Evolutionary conservation across 2,888 invertebrate genomes (phyloP).

Genomic region (Polyommatus iphigenia): DNA sequence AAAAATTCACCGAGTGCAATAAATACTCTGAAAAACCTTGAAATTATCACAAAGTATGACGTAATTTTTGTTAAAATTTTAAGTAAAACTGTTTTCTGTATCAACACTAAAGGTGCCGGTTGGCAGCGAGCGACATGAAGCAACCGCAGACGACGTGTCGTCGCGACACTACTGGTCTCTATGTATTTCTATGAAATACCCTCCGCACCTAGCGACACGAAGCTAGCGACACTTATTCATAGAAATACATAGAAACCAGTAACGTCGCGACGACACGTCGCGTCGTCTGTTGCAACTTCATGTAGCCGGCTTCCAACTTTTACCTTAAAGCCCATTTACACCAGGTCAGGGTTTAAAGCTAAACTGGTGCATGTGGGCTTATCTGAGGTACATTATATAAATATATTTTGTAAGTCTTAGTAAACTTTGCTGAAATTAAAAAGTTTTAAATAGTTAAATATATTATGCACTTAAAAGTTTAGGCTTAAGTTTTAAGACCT

Average conservation of each 20-base stretch:
- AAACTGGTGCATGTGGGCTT: not conserved
- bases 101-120: not conserved
- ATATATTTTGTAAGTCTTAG: not conserved
- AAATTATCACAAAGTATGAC: conserved; percentile 27
- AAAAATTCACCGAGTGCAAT: not conserved
- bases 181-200: too few relatives aligned
- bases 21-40: conserved; percentile 9
- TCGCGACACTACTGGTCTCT: too few relatives aligned
- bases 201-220: too few relatives aligned
- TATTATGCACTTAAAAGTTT: not conserved
- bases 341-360: too few relatives aligned
- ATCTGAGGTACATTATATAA: not conserved
- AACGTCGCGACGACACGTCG: too few relatives aligned
- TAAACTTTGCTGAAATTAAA: not conserved
- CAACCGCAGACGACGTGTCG: too few relatives aligned
- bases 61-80: conserved; percentile 24
- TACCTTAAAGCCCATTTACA: too few relatives aligned
- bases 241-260: too few relatives aligned
- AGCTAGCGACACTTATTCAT: too few relatives aligned
- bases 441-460: not conserved
- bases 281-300: too few relatives aligned
- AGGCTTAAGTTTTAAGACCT: not conserved
- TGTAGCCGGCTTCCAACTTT: too few relatives aligned
- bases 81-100: not conserved
- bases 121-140: too few relatives aligned